These are phyloP conservation scores for Phallusia fumigata DNA, from an alignment of 23 tunicate species.

Conservation along the genomic window DNA sequence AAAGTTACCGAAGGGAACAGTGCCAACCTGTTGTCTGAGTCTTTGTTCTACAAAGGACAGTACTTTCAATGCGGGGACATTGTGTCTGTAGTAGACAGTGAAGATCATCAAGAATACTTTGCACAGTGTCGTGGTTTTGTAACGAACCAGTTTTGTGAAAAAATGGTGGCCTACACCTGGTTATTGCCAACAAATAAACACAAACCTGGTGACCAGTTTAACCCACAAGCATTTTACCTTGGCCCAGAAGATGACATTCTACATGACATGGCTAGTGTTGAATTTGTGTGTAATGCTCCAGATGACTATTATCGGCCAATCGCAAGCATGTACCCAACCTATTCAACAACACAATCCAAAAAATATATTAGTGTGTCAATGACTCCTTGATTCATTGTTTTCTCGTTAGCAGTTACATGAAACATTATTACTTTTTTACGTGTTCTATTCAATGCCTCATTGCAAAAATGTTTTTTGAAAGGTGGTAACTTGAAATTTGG, in stretches of 20 bases:
- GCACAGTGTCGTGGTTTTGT: slow-evolving; percentile 85
- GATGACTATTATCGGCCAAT: slow-evolving; percentile 53
- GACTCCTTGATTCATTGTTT: not conserved
- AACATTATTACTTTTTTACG: too few relatives aligned
- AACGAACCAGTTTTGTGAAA: slow-evolving; percentile 62
- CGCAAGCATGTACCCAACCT: slow-evolving; percentile 30
- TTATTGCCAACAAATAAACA: slow-evolving; percentile 27
- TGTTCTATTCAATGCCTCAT: too few relatives aligned
- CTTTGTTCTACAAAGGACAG: slow-evolving; percentile 67
- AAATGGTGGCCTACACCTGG: slow-evolving; percentile 76
- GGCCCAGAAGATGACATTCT: slow-evolving; percentile 52
- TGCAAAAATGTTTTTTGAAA: too few relatives aligned
- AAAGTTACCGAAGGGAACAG: slow-evolving; percentile 20
- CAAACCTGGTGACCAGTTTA: slow-evolving; percentile 21
- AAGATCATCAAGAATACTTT: slow-evolving; percentile 60
- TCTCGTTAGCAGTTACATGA: too few relatives aligned
- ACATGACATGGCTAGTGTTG: slow-evolving; percentile 44
- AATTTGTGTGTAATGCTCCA: slow-evolving; percentile 65
- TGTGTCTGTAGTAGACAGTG: slow-evolving; percentile 70
- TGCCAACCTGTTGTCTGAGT: slow-evolving; percentile 39
- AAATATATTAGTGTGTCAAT: slow-evolving; percentile 30
- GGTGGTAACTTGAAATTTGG: too few relatives aligned
- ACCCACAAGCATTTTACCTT: slow-evolving; percentile 32
- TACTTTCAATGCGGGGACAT: slow-evolving; percentile 82
- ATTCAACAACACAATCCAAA: slow-evolving; percentile 26